These are phyloP conservation scores for Diabrotica balteata DNA, from an alignment of 2,888 invertebrate genomes.

Conservation along the genomic window DNA sequence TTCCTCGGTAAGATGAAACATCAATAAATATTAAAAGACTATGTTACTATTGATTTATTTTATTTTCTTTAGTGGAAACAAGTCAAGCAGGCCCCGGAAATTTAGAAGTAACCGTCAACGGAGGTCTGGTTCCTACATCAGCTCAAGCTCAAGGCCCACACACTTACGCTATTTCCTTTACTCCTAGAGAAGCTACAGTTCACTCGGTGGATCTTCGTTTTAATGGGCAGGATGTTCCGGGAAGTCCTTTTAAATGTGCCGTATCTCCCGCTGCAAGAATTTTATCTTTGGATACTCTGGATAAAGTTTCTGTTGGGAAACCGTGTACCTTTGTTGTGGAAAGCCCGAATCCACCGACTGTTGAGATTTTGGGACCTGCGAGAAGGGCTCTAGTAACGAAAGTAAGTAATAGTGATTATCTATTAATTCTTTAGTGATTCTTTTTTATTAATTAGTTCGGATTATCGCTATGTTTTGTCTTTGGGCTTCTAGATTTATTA, in stretches of 20 bases:
- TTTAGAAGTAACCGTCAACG: constrained; percentile 97
- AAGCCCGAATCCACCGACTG: constrained; percentile 81
- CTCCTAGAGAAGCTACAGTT: constrained; percentile 87
- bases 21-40: too few relatives aligned
- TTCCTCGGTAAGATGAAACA: constrained; percentile 73
- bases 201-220: constrained; percentile 96
- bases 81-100: constrained; percentile 98
- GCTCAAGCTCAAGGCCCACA: constrained; percentile 97
- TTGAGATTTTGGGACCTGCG: constrained; percentile 81
- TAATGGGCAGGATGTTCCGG: constrained; percentile 95
- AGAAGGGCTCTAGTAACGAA: constrained; percentile 75
- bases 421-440: too few relatives aligned
- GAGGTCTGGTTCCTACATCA: constrained; percentile 94
- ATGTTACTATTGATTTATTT: too few relatives aligned
- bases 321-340: constrained; percentile 87
- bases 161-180: constrained; percentile 96
- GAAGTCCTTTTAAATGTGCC: constrained; percentile 82
- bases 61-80: constrained; percentile 79
- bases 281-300: constrained; percentile 82
- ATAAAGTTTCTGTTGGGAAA: constrained; percentile 88
- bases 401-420: constrained; percentile 43
- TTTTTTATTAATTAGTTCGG: too few relatives aligned
- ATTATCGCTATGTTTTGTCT: too few relatives aligned
- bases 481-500: too few relatives aligned
- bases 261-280: constrained; percentile 86